These are phyloP conservation scores for Hiodon alosoides DNA, from an alignment of 2,113 vertebrate species.

Conservation along the genomic window DNA sequence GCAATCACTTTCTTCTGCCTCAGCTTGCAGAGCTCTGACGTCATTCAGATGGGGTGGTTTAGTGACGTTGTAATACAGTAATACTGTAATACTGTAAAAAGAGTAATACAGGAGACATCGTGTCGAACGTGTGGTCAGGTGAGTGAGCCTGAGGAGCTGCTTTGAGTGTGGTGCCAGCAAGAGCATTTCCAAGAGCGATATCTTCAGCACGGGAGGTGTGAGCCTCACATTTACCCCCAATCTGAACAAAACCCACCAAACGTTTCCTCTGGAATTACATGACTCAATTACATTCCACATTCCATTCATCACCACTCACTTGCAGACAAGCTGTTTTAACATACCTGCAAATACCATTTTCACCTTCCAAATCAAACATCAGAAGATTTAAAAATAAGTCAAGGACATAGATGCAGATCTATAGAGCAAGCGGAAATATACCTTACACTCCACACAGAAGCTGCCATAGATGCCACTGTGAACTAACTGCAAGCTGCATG, in stretches of 20 bases:
- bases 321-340: constrained; percentile 1
- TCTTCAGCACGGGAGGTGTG: no score
- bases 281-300: constrained; percentile 10
- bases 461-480: background rate
- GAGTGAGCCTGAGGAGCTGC: no score
- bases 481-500: background rate
- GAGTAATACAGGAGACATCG: no score
- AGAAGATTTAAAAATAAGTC: constrained; percentile 3
- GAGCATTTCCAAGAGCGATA: no score
- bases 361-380: constrained; percentile 12
- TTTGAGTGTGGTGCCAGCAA: no score
- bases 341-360: constrained; percentile 22
- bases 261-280: background rate
- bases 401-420: background rate
- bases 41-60: no score
- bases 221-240: background rate
- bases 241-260: background rate
- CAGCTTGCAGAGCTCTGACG: background rate
- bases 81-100: background rate
- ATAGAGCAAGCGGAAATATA: background rate
- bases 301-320: constrained; percentile 2
- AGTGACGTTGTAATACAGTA: no score
- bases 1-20: background rate
- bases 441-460: constrained; percentile 7
- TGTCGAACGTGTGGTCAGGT: no score